A percentile compares a stretch with the other conserved stretches of the same genome.
phyloP scores from a whole-genome alignment of 2,888 invertebrate genomes.

The Metellina segmentata region DNA sequence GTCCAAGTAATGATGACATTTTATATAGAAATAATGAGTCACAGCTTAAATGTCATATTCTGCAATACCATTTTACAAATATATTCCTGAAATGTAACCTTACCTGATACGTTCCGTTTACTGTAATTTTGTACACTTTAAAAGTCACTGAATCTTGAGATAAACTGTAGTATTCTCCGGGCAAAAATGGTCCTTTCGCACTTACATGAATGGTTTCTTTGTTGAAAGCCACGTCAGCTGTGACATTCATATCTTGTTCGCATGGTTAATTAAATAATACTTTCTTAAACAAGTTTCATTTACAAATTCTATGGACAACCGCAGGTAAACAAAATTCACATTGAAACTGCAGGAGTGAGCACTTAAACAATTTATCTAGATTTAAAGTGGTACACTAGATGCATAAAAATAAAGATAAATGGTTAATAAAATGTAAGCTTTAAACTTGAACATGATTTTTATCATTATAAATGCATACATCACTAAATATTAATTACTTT shows the following conservation, averaged over 20 bases:
- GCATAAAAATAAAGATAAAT: no score
- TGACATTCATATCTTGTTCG: constrained; percentile 70
- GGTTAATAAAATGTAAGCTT: no score
- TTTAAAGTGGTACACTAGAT: no score
- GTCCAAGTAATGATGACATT: not conserved
- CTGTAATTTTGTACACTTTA: constrained; percentile 78
- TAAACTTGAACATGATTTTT: no score
- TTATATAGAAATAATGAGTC: not conserved
- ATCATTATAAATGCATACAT: no score
- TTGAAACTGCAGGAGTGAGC: no score
- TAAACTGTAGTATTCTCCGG: constrained; percentile 83
- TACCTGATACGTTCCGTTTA: constrained; percentile 53
- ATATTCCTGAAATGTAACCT: not conserved
- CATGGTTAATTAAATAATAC: not conserved
- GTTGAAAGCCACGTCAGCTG: constrained; percentile 56
- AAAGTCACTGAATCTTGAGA: constrained; percentile 79
- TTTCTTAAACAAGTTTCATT: not conserved
- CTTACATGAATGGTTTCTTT: constrained; percentile 74
- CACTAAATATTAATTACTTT: no score
- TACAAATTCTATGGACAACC: not conserved
- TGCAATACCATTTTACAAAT: no score
- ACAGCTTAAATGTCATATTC: no score
- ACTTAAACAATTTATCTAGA: no score
- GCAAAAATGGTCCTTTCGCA: constrained; percentile 83
- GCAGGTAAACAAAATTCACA: no score